Conservation (phyloP, 2,888 invertebrate genomes). For the Oxystoma pomonae region DNA sequence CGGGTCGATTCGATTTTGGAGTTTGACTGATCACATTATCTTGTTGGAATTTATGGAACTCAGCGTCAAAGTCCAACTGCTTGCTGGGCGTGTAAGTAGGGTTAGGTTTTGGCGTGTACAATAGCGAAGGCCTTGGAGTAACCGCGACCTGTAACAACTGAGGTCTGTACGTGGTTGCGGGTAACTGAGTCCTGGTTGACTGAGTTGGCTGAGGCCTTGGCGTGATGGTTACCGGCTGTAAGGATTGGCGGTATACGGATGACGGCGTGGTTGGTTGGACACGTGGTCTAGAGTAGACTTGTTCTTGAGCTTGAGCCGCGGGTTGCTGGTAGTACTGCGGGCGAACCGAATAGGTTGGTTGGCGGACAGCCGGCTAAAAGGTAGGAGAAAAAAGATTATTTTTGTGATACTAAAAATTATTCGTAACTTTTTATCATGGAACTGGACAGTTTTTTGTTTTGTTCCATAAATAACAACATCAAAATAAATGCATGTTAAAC, state of each 20-base stretch:
- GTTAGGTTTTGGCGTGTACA: conserved; percentile 42
- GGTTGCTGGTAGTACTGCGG: conserved; percentile 38
- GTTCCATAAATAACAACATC: too few relatives aligned
- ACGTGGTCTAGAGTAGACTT: conserved; percentile 40
- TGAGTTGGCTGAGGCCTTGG: conserved; percentile 53
- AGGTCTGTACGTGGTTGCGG: conserved; percentile 64
- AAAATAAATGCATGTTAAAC: too few relatives aligned
- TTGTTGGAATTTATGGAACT: conserved; percentile 68
- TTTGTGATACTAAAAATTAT: too few relatives aligned
- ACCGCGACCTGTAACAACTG: conserved; percentile 57
- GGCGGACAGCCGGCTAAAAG: conserved; percentile 42
- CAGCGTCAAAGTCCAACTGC: conserved; percentile 62
- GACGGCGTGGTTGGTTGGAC: conserved; percentile 52
- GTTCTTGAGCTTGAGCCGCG: conserved; percentile 31
- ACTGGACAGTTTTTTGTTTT: too few relatives aligned
- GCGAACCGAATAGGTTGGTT: conserved; percentile 41
- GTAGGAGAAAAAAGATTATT: neutral
- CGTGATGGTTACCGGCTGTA: conserved; percentile 55
- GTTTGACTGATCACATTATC: conserved; percentile 54
- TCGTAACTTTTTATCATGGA: too few relatives aligned
- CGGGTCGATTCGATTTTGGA: conserved; percentile 39
- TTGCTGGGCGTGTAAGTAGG: conserved; percentile 41
- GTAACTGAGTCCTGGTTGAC: conserved; percentile 51
- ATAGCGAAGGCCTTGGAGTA: conserved; percentile 52
- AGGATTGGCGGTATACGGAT: conserved; percentile 38